Percentiles rank a stretch among this genome's conserved stretches.
phyloP scores from a whole-genome alignment of 1,140 invertebrate genomes.

The Mesaphorura yosii region DNA sequence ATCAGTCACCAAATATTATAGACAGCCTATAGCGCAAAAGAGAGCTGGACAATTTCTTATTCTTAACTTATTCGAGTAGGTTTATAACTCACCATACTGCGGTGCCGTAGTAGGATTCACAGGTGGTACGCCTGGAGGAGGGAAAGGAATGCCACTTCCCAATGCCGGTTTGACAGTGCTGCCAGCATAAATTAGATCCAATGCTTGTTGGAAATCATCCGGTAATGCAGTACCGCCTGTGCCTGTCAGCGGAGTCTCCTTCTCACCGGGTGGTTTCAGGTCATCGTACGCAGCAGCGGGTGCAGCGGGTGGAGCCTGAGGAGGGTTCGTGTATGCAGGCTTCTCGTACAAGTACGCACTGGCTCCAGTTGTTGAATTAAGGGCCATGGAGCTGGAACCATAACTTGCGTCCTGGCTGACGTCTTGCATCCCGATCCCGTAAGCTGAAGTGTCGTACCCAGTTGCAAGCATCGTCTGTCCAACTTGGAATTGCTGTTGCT shows the following conservation, averaged over 20 bases:
- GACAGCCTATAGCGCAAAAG: background rate
- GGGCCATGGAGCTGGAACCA: background rate
- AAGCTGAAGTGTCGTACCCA: too few species aligned
- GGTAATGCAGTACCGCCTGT: constrained; percentile 10
- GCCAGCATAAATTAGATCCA: constrained; percentile 27
- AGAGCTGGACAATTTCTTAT: background rate
- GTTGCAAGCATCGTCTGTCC: too few species aligned
- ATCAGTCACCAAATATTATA: background rate
- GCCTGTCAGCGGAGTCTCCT: constrained; percentile 2
- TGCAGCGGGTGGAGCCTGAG: background rate
- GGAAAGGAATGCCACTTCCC: constrained; percentile 8
- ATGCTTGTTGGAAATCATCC: constrained; percentile 30
- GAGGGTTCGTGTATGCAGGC: background rate
- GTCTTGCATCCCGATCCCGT: too few species aligned
- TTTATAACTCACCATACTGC: background rate
- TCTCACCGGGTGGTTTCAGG: constrained; percentile 13
- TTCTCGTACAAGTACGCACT: background rate
- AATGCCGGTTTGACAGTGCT: constrained; percentile 9
- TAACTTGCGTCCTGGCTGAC: constrained; percentile 3
- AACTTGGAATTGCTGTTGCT: too few species aligned
- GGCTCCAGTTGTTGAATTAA: background rate
- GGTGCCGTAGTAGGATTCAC: background rate
- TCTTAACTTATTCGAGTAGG: constrained; percentile 2
- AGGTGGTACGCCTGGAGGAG: constrained; percentile 7
- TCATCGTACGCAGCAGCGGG: background rate